Percentiles rank a stretch among this genome's conserved stretches.
phyloP scores from a whole-genome alignment of 2,797 vertebrate genomes.

The Enteromius unitaeniatus region DNA sequence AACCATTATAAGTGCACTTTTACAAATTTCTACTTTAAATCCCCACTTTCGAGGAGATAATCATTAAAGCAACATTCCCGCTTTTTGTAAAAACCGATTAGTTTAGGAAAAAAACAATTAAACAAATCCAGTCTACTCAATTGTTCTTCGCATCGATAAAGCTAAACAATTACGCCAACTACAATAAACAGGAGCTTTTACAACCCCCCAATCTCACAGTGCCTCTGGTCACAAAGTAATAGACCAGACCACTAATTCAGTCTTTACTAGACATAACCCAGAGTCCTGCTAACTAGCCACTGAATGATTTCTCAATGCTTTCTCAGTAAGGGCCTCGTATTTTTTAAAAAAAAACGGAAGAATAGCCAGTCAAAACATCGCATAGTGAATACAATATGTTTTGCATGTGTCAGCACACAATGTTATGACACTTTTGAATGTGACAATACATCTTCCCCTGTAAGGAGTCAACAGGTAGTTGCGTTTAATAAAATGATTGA shows the following conservation, averaged over 20 bases:
- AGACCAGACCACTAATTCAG: background rate
- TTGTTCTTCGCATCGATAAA: background rate
- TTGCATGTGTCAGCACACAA: background rate
- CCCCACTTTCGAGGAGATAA: background rate
- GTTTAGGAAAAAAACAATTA: background rate
- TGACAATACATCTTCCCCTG: background rate
- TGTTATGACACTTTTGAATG: background rate
- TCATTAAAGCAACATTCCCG: background rate
- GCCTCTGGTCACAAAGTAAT: slow-evolving; percentile 3
- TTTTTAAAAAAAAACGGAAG: background rate
- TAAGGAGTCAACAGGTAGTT: slow-evolving; percentile 48
- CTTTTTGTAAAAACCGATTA: background rate
- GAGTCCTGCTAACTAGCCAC: background rate
- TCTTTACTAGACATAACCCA: background rate
- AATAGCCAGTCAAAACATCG: background rate
- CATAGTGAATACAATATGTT: background rate
- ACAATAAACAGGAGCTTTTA: background rate
- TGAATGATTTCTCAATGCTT: background rate
- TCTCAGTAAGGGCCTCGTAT: background rate
- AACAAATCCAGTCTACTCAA: background rate
- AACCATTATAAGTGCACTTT: background rate
- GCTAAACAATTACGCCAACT: background rate
- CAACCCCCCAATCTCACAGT: background rate
- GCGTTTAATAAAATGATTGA: slow-evolving; percentile 5
- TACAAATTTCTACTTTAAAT: background rate